Base-by-base conservation (phyloP, 1,140 invertebrate genomes). In the Trichonephila clavipes region DNA sequence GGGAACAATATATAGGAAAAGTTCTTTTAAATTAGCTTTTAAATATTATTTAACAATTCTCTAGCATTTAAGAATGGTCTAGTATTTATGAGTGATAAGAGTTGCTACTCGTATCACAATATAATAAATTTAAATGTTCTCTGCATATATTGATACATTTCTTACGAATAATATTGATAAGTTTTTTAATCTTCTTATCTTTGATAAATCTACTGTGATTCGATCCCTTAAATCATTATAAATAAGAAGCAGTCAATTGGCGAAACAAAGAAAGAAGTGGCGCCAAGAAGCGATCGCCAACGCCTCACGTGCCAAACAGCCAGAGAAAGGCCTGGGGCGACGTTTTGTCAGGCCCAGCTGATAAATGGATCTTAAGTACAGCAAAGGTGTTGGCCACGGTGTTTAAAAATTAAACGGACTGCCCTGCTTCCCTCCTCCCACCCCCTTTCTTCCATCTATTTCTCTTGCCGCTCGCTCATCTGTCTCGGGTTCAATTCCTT, bases 381-480 rank as follows among this genome's bases (percentile, higher is more conserved):
- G 83, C 83, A 77, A 90, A 93, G 91, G 91, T 93, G 91, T 93
- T 93, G 91, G 83, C 91, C 51, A 88, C 85, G 85, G 91, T 86
- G 91, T 93, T 93, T 93, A 93, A 93, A 87, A 93, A 93, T 93
- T 93, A 93, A 93, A 93, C 91, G 66, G 91, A 88, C 91, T 93
- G 24, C 66, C n/a, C 88, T 66, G n/a, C 21, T n/a, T 51, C n/a
- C 61, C 19, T 44, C 24, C 16, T 61, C 24, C 0, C 34, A 40
- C 34, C 40, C 40, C 18, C 51, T 59, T n/a, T 24, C 18, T 28
- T 64, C 66, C n/a, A 21, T 28, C 66, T 69, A 28, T 69, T 28
- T 69, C 24, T 69, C 58, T 85, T 85, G 18, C 12, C 40, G 7
- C 51, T 59, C 83, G 12, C 51, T 61, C 51, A 14, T n/a, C 66